These are phyloP conservation scores for Corythucha ciliata DNA, from an alignment of 2,888 invertebrate genomes.

Conservation along the genomic window DNA sequence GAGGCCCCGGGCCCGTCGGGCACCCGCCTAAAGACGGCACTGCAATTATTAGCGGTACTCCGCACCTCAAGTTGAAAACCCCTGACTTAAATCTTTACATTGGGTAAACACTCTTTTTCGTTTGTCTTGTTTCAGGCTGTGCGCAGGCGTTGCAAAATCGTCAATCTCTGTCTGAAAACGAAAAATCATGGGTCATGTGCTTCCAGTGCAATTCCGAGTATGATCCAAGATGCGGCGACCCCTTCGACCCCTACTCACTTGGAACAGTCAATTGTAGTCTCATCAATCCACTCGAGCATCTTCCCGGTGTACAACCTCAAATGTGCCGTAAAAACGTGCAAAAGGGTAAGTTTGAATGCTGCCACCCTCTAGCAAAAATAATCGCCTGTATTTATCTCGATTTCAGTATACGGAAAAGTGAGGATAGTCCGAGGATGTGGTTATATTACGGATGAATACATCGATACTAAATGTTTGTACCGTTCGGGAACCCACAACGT, in stretches of 20 bases:
- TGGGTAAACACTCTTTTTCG: too few species aligned
- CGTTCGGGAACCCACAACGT: constrained; percentile 67
- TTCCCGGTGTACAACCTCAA: constrained; percentile 50
- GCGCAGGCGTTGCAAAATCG: too few species aligned
- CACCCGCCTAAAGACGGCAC: too few species aligned
- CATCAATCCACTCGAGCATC: constrained; percentile 59
- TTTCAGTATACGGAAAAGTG: constrained; percentile 63
- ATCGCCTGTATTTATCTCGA: constrained; percentile 21
- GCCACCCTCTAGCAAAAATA: neutral
- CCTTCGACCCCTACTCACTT: constrained; percentile 75
- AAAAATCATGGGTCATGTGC: constrained; percentile 48
- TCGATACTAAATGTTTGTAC: constrained; percentile 53
- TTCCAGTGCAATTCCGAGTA: constrained; percentile 87
- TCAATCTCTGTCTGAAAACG: too few species aligned
- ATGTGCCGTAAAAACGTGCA: constrained; percentile 76
- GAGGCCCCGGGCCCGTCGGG: too few species aligned
- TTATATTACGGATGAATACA: constrained; percentile 53
- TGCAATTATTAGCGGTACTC: too few species aligned
- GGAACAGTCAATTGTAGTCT: constrained; percentile 76
- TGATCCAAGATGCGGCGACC: constrained; percentile 80
- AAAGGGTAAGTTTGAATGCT: constrained; percentile 50
- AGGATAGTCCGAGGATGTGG: constrained; percentile 75
- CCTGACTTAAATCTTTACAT: too few species aligned
- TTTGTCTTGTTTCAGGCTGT: too few species aligned
- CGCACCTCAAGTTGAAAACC: too few species aligned